Conservation (phyloP, 2,888 invertebrate species). For the Meganola albula region DNA sequence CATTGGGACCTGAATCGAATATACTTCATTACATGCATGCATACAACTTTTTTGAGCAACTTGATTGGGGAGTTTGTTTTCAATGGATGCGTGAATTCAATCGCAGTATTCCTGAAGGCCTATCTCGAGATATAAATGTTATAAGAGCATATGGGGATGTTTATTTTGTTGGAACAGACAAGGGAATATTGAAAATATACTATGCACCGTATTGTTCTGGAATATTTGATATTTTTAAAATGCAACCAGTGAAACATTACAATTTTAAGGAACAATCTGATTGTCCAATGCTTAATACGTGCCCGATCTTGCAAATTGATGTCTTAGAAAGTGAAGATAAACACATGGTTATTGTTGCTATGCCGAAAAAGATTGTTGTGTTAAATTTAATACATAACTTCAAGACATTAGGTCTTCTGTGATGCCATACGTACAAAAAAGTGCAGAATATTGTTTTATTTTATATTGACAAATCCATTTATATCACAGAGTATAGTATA, state of each 20-base stretch:
- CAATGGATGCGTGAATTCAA: conserved; percentile 48
- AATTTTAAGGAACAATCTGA: conserved; percentile 51
- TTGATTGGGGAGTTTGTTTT: conserved; percentile 53
- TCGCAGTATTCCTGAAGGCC: conserved; percentile 40
- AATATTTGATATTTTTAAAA: conserved; percentile 45
- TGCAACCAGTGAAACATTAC: conserved; percentile 47
- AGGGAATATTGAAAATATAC: conserved; percentile 53
- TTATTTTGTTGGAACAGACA: conserved; percentile 55
- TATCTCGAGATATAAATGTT: conserved; percentile 41
- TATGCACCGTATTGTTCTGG: conserved; percentile 42
- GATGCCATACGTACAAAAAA: conserved; percentile 29
- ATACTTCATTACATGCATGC: conserved; percentile 33
- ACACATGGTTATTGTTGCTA: conserved; percentile 51
- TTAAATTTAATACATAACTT: conserved; percentile 46
- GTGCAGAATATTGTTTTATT: conserved; percentile 9
- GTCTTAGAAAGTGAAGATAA: conserved; percentile 47
- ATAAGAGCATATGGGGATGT: conserved; percentile 51
- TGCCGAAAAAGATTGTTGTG: conserved; percentile 58
- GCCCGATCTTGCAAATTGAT: conserved; percentile 55
- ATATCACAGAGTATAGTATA: no score
- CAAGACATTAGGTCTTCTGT: conserved; percentile 31
- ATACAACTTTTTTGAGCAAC: conserved; percentile 46
- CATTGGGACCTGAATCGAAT: conserved; percentile 33
- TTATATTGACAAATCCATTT: conserved; percentile 7
- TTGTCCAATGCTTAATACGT: conserved; percentile 45